Evolutionary conservation across 2,113 vertebrate genomes (phyloP).

Genomic region (Mobula hypostoma): DNA sequence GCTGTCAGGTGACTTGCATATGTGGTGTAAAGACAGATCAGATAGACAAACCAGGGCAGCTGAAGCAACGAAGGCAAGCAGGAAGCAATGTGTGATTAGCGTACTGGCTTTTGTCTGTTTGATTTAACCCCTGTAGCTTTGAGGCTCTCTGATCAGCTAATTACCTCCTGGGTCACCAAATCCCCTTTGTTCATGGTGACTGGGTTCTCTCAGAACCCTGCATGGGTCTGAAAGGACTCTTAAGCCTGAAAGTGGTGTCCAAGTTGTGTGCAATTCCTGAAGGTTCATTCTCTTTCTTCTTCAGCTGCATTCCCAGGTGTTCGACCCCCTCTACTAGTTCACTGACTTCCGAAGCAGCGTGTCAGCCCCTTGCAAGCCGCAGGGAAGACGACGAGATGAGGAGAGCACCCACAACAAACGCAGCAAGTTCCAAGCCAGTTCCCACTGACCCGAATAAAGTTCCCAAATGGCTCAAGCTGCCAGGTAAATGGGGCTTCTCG

Average conservation of each 20-base stretch:
- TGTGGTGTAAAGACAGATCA: constrained; percentile 25
- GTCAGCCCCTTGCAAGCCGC: constrained; percentile 56
- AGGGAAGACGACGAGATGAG: constrained; percentile 54
- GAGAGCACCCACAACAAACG: constrained; percentile 50
- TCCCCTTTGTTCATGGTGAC: constrained; percentile 8
- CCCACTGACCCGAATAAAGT: constrained; percentile 54
- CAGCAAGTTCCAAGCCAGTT: constrained; percentile 57
- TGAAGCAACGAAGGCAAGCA: not conserved
- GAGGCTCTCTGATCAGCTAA: constrained; percentile 26
- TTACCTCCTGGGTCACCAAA: constrained; percentile 23
- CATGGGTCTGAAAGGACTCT: not conserved
- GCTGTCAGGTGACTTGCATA: not conserved
- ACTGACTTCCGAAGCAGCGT: constrained; percentile 64
- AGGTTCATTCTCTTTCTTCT: constrained; percentile 49
- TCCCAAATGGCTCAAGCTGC: constrained; percentile 54
- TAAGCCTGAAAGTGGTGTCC: not conserved
- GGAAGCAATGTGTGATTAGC: constrained; percentile 15
- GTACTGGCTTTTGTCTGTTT: constrained; percentile 32
- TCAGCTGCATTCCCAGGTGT: constrained; percentile 60
- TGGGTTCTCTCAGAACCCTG: not conserved
- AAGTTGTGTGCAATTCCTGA: constrained; percentile 45
- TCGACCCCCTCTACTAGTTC: constrained; percentile 64
- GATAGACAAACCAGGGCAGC: not conserved
- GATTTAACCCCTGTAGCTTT: constrained; percentile 34
- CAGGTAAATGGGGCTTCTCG: constrained; percentile 57